Conservation (phyloP, 2,888 invertebrate genomes). For the Synergus japonicus region DNA sequence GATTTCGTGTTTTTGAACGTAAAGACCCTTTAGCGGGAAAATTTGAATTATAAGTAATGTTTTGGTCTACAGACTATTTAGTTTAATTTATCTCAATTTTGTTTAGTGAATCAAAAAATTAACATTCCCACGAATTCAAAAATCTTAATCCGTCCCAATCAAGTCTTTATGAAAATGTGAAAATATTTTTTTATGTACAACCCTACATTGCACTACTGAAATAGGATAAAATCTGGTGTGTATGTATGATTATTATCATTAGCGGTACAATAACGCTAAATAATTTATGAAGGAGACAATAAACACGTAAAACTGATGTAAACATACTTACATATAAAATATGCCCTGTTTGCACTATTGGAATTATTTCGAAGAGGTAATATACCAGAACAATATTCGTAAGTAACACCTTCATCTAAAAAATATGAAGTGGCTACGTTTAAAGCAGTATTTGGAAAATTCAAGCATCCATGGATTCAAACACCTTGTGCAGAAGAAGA, state of each 20-base stretch:
- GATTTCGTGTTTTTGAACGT: too few relatives aligned
- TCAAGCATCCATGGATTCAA: not conserved
- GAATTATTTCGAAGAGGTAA: too few relatives aligned
- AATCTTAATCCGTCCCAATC: too few relatives aligned
- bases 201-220: not conserved
- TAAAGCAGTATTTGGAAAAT: not conserved
- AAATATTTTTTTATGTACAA: not conserved
- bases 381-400: not conserved
- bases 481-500: not conserved
- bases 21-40: too few relatives aligned
- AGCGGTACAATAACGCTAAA: constrained; percentile 2
- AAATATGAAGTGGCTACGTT: not conserved
- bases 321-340: not conserved
- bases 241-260: not conserved
- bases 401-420: not conserved
- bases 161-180: not conserved
- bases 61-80: too few relatives aligned
- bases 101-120: too few relatives aligned
- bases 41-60: too few relatives aligned
- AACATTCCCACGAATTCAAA: too few relatives aligned
- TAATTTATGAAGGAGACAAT: not conserved
- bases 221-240: not conserved
- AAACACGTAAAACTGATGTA: not conserved
- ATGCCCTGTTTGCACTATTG: not conserved
- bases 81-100: too few relatives aligned